These are phyloP conservation scores for Hormaphis cornu DNA, from an alignment of 1,140 invertebrate genomes.

Conservation along the genomic window DNA sequence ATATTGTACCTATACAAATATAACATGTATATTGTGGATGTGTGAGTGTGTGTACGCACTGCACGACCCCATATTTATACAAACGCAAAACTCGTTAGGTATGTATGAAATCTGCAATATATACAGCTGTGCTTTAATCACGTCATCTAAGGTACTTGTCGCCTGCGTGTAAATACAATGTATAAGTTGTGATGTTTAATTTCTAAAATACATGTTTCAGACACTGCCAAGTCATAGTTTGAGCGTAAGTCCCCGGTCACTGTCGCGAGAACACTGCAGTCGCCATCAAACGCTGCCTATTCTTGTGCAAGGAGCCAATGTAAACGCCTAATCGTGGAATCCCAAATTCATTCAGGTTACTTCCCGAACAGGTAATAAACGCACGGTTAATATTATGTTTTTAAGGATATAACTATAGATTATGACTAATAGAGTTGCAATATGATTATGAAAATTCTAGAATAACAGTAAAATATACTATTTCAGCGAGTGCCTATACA, in stretches of 20 bases:
- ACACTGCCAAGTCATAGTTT: conserved; percentile 5
- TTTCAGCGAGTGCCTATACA: no score
- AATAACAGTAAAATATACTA: no score
- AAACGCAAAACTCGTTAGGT: no score
- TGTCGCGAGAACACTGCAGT: not conserved
- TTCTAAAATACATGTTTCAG: not conserved
- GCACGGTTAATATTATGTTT: not conserved
- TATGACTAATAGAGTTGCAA: no score
- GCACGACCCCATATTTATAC: no score
- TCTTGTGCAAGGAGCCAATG: conserved; percentile 23
- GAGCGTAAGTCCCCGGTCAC: not conserved
- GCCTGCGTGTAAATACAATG: no score
- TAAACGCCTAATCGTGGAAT: conserved; percentile 30
- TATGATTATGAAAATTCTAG: no score
- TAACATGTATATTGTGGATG: not conserved
- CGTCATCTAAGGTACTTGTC: no score
- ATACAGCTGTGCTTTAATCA: no score
- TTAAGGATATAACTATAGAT: no score
- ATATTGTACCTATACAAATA: not conserved
- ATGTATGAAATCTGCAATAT: no score
- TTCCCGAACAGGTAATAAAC: conserved; percentile 14
- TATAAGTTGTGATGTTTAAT: not conserved
- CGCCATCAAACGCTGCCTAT: not conserved
- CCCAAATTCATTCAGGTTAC: conserved; percentile 28
- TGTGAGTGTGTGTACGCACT: not conserved